A percentile compares a stretch with the other conserved stretches of the same genome.
phyloP scores from a whole-genome alignment of 2,888 invertebrate genomes.

The Ormyrus rosae region DNA sequence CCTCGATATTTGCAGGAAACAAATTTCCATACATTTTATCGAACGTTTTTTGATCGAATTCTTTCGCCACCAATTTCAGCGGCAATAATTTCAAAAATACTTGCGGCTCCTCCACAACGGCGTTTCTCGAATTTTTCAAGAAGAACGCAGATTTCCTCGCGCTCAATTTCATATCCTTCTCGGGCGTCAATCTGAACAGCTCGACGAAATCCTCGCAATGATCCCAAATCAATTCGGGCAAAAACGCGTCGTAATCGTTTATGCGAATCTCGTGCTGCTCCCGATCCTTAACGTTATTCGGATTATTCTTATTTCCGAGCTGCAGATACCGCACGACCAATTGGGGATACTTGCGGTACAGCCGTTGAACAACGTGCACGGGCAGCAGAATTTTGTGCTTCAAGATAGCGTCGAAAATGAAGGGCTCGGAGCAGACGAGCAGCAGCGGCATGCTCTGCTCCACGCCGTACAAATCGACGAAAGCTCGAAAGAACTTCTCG shows the following conservation, averaged over 20 bases:
- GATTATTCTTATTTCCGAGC: conserved; percentile 50
- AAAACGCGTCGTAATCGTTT: conserved; percentile 43
- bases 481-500: conserved; percentile 63
- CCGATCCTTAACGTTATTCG: not conserved
- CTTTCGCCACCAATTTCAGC: conserved; percentile 6
- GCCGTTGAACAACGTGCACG: conserved; percentile 41
- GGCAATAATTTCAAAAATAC: conserved; percentile 46
- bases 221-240: conserved; percentile 34
- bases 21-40: conserved; percentile 36
- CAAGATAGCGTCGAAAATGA: conserved; percentile 59
- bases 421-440: conserved; percentile 64
- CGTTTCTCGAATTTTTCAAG: conserved; percentile 22
- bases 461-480: conserved; percentile 61
- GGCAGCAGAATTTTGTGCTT: conserved; percentile 58
- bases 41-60: conserved; percentile 23
- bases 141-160: conserved; percentile 21
- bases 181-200: conserved; percentile 36
- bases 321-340: conserved; percentile 60
- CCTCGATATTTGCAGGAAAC: conserved; percentile 12
- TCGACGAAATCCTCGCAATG: conserved; percentile 46
- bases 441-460: conserved; percentile 63
- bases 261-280: conserved; percentile 9
- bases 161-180: conserved; percentile 31
- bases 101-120: conserved; percentile 30
- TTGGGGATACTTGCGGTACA: conserved; percentile 56